A percentile compares a stretch with the other conserved stretches of the same genome.
Conservation (phyloP, 2,113 vertebrate genomes). For the Barnardius zonarius region DNA sequence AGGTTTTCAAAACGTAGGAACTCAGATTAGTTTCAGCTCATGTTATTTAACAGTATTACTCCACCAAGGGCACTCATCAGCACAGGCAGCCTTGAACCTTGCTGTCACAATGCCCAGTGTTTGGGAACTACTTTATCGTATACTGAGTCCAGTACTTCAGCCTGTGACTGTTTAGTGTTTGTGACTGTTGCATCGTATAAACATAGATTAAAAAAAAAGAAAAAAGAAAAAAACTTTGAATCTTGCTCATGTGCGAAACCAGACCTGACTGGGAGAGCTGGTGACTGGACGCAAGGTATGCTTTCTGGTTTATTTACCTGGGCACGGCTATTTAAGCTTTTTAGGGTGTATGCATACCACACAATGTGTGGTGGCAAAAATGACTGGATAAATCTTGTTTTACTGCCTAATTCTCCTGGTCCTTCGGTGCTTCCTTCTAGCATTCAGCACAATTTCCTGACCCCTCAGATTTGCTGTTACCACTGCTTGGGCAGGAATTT, state of each 20-base stretch:
- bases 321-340: not conserved
- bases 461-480: not conserved
- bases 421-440: not conserved
- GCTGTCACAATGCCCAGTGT: rapidly evolving
- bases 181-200: not conserved
- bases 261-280: not conserved
- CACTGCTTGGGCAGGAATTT: not conserved
- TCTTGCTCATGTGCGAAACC: not conserved
- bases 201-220: not conserved
- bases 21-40: rapidly evolving
- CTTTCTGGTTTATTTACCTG: not conserved
- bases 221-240: not conserved
- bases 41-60: not conserved
- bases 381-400: not conserved
- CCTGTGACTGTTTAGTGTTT: not conserved
- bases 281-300: not conserved
- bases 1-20: not conserved
- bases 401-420: not conserved
- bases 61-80: not conserved
- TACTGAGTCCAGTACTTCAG: not conserved
- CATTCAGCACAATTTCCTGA: not conserved
- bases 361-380: not conserved
- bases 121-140: not conserved
- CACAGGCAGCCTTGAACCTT: not conserved
- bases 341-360: not conserved